phyloP scores from a whole-genome alignment of 2,797 vertebrate genomes.

The Pempheris klunzingeri region DNA sequence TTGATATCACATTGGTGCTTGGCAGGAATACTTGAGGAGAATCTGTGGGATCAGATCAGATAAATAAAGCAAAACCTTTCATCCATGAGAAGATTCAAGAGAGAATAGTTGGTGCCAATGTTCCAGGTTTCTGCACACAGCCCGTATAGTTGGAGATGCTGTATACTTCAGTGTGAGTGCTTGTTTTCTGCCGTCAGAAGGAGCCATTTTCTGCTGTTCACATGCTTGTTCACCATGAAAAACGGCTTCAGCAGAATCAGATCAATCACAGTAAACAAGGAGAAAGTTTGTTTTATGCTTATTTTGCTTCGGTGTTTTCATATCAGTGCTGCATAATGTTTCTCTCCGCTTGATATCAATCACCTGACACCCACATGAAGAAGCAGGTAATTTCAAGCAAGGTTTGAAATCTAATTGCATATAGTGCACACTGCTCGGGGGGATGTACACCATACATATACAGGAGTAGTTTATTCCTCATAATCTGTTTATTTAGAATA shows the following conservation, averaged over 20 bases:
- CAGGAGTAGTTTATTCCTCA: slow-evolving; percentile 26
- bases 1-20: not conserved
- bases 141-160: not conserved
- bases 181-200: not conserved
- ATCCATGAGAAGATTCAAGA: not conserved
- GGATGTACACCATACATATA: slow-evolving; percentile 32
- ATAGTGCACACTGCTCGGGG: slow-evolving; percentile 36
- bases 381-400: slow-evolving; percentile 48
- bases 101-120: not conserved
- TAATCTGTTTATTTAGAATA: slow-evolving; percentile 58
- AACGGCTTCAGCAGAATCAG: slow-evolving; percentile 23
- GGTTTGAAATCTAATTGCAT: slow-evolving; percentile 57
- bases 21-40: not conserved
- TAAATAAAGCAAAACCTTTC: slow-evolving; percentile 21
- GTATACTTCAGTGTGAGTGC: not conserved
- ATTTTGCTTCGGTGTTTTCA: slow-evolving; percentile 38
- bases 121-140: not conserved
- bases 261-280: slow-evolving; percentile 50
- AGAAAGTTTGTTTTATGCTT: slow-evolving; percentile 37
- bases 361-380: slow-evolving; percentile 42
- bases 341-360: slow-evolving; percentile 50
- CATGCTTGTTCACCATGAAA: slow-evolving; percentile 14
- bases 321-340: slow-evolving; percentile 45
- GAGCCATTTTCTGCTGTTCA: slow-evolving; percentile 26
- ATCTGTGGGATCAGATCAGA: slow-evolving; percentile 26